These are phyloP conservation scores for Styela clava DNA, from an alignment of 23 tunicate species.

Conservation along the genomic window DNA sequence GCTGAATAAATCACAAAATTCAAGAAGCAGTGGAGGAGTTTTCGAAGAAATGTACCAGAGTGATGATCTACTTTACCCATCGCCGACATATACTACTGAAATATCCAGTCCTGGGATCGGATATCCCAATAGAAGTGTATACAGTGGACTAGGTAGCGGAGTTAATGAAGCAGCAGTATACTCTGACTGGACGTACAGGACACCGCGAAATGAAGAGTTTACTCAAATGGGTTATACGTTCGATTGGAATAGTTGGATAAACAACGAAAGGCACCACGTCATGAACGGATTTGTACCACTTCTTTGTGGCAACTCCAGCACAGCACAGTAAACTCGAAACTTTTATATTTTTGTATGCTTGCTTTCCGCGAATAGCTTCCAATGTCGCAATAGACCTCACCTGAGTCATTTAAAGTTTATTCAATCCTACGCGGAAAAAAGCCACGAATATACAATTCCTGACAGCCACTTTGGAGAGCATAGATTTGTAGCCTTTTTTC, in stretches of 20 bases:
- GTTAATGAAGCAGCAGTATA: neutral
- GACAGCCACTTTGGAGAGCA: no score
- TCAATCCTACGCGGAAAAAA: no score
- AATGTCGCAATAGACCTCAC: no score
- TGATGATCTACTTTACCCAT: neutral
- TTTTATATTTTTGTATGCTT: neutral
- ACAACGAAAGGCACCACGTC: constrained; percentile 39
- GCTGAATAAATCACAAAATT: neutral
- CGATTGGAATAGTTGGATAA: constrained; percentile 46
- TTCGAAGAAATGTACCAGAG: neutral
- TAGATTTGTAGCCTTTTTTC: no score
- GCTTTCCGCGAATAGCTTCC: no score
- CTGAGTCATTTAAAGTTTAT: no score
- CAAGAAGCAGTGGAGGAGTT: neutral
- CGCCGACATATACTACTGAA: neutral
- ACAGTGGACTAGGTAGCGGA: neutral
- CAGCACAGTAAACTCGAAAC: constrained; percentile 62
- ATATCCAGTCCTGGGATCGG: neutral
- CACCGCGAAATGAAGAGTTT: neutral
- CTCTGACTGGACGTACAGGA: constrained; percentile 21
- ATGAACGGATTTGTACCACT: constrained; percentile 22
- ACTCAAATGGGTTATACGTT: constrained; percentile 30
- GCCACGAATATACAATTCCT: no score
- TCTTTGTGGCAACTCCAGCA: constrained; percentile 56
- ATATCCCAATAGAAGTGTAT: neutral